A percentile compares a stretch with the other conserved stretches of the same genome.
phyloP scores from a whole-genome alignment of 2,888 invertebrate genomes.

The Lasioglossum figueresi region DNA sequence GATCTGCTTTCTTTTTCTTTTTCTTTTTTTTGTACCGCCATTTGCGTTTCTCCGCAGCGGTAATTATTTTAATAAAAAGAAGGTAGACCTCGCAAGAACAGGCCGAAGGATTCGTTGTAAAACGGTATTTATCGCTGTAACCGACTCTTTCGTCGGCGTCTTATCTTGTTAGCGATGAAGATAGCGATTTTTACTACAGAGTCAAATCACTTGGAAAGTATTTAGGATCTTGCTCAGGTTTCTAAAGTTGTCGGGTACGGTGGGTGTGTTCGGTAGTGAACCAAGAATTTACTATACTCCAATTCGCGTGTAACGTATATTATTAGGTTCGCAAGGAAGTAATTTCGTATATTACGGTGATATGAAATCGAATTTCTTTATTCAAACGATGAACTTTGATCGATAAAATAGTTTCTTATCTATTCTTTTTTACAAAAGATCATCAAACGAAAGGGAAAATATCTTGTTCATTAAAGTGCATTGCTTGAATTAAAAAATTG shows the following conservation, averaged over 20 bases:
- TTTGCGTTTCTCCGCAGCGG: slow-evolving; percentile 10
- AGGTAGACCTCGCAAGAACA: not conserved
- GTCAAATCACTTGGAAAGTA: not conserved
- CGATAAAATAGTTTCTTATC: no score
- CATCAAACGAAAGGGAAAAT: no score
- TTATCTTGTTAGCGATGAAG: slow-evolving; percentile 9
- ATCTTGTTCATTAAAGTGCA: no score
- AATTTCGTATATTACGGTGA: no score
- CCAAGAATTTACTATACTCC: not conserved
- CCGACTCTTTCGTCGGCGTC: not conserved
- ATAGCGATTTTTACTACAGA: not conserved
- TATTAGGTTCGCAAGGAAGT: no score
- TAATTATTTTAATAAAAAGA: slow-evolving; percentile 44
- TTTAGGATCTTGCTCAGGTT: not conserved
- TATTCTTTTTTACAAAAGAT: no score
- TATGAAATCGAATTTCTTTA: no score
- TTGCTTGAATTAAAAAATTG: no score
- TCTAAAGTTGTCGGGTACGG: not conserved
- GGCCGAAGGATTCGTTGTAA: not conserved
- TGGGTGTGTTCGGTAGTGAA: not conserved
- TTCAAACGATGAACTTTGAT: no score
- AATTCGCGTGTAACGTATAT: not conserved
- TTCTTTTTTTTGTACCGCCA: not conserved
- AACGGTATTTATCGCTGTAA: not conserved
- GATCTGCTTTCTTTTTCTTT: not conserved